Conservation (phyloP, 2,888 invertebrate species). For the Meandrusa payeni region DNA sequence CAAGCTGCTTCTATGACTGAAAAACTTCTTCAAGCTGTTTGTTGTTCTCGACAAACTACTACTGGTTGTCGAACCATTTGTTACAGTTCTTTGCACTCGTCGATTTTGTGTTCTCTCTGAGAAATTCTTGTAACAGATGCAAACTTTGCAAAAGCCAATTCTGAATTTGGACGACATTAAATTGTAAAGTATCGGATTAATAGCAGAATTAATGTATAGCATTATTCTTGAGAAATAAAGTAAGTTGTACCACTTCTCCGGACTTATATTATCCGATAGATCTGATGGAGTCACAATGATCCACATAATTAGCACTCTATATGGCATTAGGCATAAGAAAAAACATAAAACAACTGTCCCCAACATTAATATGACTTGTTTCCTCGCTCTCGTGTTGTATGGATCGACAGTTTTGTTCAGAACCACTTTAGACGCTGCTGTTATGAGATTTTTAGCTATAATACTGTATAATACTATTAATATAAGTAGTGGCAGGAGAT, state of each 20-base stretch:
- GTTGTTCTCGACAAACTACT: slow-evolving; percentile 82
- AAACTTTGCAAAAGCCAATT: slow-evolving; percentile 87
- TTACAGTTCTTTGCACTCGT: slow-evolving; percentile 73
- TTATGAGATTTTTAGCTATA: slow-evolving; percentile 91
- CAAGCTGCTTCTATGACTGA: slow-evolving; percentile 65
- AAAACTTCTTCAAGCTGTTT: slow-evolving; percentile 77
- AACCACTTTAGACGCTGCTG: slow-evolving; percentile 83
- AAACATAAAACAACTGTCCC: slow-evolving; percentile 93
- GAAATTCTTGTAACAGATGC: slow-evolving; percentile 77
- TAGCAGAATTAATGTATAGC: slow-evolving; percentile 93
- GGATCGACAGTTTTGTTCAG: slow-evolving; percentile 87
- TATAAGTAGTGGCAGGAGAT: slow-evolving; percentile 89
- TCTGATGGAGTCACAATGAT: slow-evolving; percentile 88
- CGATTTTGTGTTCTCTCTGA: slow-evolving; percentile 60
- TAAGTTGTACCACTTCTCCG: slow-evolving; percentile 90
- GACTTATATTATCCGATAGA: slow-evolving; percentile 83
- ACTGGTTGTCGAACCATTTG: slow-evolving; percentile 82
- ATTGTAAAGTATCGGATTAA: slow-evolving; percentile 95
- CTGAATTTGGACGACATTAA: slow-evolving; percentile 95
- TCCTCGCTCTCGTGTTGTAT: slow-evolving; percentile 85
- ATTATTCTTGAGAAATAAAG: slow-evolving; percentile 92
- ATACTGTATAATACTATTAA: slow-evolving; percentile 90
- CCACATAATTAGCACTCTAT: slow-evolving; percentile 91
- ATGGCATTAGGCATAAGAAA: slow-evolving; percentile 93
- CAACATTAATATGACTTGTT: slow-evolving; percentile 93